Percentiles rank a stretch among this genome's conserved stretches.
Evolutionary conservation across 2,797 vertebrate genomes (phyloP).

Genomic region (Syndactyla subalaris): DNA sequence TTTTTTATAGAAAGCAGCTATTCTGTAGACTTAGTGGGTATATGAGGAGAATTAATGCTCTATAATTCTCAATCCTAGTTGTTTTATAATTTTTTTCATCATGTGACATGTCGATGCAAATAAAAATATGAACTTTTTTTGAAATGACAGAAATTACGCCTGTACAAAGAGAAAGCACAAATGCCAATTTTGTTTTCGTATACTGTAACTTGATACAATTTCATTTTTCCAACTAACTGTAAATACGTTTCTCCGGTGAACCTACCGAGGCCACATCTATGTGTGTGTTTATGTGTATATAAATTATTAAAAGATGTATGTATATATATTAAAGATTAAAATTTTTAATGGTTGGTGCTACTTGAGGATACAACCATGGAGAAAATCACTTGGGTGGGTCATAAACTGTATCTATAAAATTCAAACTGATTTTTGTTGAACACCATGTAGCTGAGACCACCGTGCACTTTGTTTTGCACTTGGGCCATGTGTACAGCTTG

Average conservation of each 20-base stretch:
- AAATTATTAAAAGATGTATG: neutral
- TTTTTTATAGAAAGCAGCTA: neutral
- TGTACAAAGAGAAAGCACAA: conserved; percentile 57
- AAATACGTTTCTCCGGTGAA: neutral
- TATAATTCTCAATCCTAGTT: neutral
- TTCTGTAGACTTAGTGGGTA: neutral
- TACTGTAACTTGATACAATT: neutral
- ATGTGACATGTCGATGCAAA: neutral
- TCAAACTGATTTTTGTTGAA: conserved; percentile 23
- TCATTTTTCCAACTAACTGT: neutral
- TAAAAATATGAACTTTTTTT: neutral
- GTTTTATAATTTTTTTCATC: conserved; percentile 22
- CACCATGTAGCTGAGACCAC: neutral
- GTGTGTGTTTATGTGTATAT: neutral
- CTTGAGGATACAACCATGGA: neutral
- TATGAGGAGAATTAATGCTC: neutral
- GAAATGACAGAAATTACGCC: neutral
- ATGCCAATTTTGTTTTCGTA: conserved; percentile 8
- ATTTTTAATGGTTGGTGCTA: neutral
- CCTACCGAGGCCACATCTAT: accelerated
- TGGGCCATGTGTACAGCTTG: neutral
- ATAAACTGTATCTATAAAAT: conserved; percentile 1
- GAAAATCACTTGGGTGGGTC: neutral
- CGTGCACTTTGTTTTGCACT: neutral
- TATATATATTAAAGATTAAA: neutral